Evolutionary conservation across 2,797 vertebrate species (phyloP), one percentile per base, ranked within the genome.

Genomic region (Okamejei kenojei): DNA sequence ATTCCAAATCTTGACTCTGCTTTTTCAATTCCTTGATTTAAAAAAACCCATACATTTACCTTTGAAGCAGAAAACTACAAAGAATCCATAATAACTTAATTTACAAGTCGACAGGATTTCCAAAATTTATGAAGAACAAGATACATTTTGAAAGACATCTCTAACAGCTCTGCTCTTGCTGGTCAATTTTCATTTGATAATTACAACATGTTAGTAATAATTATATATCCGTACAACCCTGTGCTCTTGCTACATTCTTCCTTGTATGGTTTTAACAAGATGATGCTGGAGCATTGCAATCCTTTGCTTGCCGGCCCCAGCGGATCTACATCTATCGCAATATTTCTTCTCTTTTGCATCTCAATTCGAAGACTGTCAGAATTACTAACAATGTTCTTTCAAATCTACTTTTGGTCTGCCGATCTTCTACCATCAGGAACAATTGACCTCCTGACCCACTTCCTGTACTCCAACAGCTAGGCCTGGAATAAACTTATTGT

Each of bases 1-100:
- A 99, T 94, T 99, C 98, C 96, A 98, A 95, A 0, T 93, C 90
- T 86, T 96, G 95, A 0, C 95, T 97, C 94, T 98, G 98, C 81
- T 94, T 95, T 95, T 97, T 96, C 93, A 99, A 94, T 94, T 98
- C 98, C 98, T 99, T 73, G 74, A 74, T 21, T 54, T 54, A 54
- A 54, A 65, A 65, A 68, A 65, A n/a, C 54, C 68, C 21, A 32
- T 3, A n/a, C 0, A 2, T 35, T 65, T 32, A 35, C 84, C 61
- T 68, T 88, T 65, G 84, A 88, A 68, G 81, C n/a, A 21, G n/a
- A 88, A 68, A 88, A 1, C 10, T 9, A 68, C n/a, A 88, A 65
- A 5, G 15, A 88, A 65, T 88, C n/a, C 1, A 68, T 54, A 54
- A 54, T 54, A 63, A 10, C 32, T 65, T 32, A 7, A n/a, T 19